These are phyloP conservation scores for Oncopeltus fasciatus DNA, from an alignment of 1,140 invertebrate genomes.

Conservation along the genomic window DNA sequence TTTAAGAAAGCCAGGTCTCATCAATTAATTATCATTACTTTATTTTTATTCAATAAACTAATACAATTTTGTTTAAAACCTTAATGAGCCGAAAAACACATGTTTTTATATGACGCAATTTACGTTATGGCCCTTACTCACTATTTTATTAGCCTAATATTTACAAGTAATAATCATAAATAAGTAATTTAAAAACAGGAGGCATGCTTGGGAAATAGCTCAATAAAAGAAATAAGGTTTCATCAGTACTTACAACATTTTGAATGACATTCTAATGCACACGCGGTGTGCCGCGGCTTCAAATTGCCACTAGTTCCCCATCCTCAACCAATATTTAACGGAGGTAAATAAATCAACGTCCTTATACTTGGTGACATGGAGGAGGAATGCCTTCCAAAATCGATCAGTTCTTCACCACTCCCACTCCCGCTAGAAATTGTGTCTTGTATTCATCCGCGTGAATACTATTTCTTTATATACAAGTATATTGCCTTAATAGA, in stretches of 20 bases:
- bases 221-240: too few species aligned
- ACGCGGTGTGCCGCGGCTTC: background rate
- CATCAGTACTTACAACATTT: slow-evolving; percentile 16
- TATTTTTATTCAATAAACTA: too few species aligned
- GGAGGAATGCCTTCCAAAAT: background rate
- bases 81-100: too few species aligned
- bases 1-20: too few species aligned
- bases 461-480: background rate
- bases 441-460: background rate
- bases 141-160: too few species aligned
- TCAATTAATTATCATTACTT: too few species aligned
- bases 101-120: too few species aligned
- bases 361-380: slow-evolving; percentile 5
- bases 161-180: too few species aligned
- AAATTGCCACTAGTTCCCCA: slow-evolving; percentile 1
- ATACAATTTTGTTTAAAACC: too few species aligned
- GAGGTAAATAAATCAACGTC: background rate
- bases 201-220: too few species aligned
- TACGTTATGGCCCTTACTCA: too few species aligned
- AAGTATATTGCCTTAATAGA: background rate
- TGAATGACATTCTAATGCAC: background rate
- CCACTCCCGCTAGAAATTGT: background rate
- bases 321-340: slow-evolving; percentile 14
- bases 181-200: too few species aligned
- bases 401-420: background rate